Evolutionary conservation across 2,113 vertebrate genomes (phyloP).

Genomic region (Nestor notabilis): DNA sequence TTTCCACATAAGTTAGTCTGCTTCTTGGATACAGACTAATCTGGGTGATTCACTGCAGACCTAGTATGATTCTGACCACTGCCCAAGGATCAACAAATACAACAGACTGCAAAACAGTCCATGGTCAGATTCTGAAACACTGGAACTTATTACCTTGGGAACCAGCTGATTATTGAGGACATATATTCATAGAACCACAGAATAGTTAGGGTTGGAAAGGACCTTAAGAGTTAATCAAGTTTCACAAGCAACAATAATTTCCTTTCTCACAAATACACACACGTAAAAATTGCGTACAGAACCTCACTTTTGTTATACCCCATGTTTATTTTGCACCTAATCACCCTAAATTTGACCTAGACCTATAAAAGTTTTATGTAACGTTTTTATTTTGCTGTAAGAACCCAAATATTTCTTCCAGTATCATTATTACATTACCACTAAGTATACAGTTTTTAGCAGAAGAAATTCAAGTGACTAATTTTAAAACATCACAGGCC

Average conservation of each 20-base stretch:
- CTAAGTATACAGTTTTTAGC: background rate
- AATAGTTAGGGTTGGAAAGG: too few relatives aligned
- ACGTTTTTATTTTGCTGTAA: background rate
- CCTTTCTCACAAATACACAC: background rate
- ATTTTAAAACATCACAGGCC: background rate
- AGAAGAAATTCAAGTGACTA: background rate
- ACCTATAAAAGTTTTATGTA: background rate
- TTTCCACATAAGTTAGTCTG: accelerated
- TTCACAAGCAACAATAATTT: background rate
- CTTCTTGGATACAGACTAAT: background rate
- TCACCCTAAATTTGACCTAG: background rate
- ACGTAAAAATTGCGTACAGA: background rate
- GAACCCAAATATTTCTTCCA: background rate
- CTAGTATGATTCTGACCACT: background rate
- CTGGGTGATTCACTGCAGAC: background rate
- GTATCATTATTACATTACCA: background rate
- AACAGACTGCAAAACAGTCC: background rate
- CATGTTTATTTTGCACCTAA: background rate
- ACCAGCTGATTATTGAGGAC: background rate
- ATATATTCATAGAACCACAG: too few relatives aligned
- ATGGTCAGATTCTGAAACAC: background rate
- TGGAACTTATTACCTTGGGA: background rate
- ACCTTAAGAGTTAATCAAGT: background rate
- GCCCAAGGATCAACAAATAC: background rate
- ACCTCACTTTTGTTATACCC: background rate